Conservation (phyloP, 2,797 vertebrate species). For the Chelon auratus region DNA sequence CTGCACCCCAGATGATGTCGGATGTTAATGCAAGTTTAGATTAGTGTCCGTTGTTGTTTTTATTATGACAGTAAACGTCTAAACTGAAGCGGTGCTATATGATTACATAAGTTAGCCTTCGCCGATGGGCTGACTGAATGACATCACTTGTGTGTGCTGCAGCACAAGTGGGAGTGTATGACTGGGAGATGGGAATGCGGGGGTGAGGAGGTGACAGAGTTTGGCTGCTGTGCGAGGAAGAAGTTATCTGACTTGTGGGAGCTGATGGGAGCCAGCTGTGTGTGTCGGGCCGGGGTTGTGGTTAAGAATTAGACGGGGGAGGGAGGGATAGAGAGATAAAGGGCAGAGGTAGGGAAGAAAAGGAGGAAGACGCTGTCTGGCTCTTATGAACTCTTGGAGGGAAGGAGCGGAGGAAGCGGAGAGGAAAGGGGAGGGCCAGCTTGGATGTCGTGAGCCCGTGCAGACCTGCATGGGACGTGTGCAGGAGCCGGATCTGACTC, state of each 20-base stretch:
- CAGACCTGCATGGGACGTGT: conserved; percentile 46
- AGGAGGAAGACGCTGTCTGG: conserved; percentile 41
- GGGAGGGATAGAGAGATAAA: conserved; percentile 43
- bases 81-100: not conserved
- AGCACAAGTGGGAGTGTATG: not conserved
- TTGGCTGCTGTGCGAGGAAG: conserved; percentile 52
- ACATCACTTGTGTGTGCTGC: conserved; percentile 42
- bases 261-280: conserved; percentile 77
- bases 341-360: conserved; percentile 29
- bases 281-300: conserved; percentile 55
- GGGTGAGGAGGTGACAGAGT: conserved; percentile 53
- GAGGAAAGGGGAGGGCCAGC: conserved; percentile 30
- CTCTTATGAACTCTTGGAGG: conserved; percentile 42
- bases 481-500: conserved; percentile 55
- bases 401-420: conserved; percentile 10
- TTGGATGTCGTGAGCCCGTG: conserved; percentile 50
- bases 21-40: not conserved
- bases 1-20: too few species aligned
- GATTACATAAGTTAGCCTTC: conserved; percentile 19
- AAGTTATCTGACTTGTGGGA: conserved; percentile 54
- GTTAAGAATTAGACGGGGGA: conserved; percentile 40
- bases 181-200: conserved; percentile 39
- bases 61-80: not conserved
- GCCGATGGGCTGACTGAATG: conserved; percentile 26
- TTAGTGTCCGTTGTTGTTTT: not conserved